Percentiles rank a stretch among this genome's conserved stretches.
Conservation (phyloP, 2,113 vertebrate genomes). For the Tragelaphus strepsiceros region DNA sequence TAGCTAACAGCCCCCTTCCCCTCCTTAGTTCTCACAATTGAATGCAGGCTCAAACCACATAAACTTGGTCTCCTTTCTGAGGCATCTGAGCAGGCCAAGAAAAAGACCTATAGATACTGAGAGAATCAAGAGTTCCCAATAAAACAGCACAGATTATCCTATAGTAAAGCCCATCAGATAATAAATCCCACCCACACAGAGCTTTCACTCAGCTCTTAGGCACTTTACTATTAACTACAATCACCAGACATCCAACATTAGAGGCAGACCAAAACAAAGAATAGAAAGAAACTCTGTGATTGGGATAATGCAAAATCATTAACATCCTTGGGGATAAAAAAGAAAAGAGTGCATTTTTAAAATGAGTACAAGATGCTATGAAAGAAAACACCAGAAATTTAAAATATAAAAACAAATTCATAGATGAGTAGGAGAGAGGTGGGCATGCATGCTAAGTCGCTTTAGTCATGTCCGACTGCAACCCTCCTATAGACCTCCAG, state of each 20-base stretch:
- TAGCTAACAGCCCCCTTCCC: background rate
- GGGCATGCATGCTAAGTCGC: rapidly evolving
- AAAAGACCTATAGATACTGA: background rate
- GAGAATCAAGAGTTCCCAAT: background rate
- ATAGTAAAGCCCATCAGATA: background rate
- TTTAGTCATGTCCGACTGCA: background rate
- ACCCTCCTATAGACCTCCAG: rapidly evolving
- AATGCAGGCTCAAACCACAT: background rate
- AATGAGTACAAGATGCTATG: background rate
- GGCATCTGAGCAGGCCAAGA: background rate
- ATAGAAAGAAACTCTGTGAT: background rate
- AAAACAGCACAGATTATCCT: background rate
- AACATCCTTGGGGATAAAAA: background rate
- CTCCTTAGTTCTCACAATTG: background rate
- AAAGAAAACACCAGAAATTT: background rate
- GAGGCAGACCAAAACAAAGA: background rate
- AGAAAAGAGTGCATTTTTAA: background rate
- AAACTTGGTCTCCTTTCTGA: background rate
- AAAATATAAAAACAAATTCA: background rate
- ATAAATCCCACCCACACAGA: background rate
- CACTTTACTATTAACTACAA: background rate
- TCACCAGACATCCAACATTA: background rate
- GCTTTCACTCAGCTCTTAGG: background rate
- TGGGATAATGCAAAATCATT: background rate
- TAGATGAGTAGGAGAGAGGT: background rate